Evolutionary conservation across 2,113 vertebrate species (phyloP).

Genomic region (Hirundichthys speculiger): DNA sequence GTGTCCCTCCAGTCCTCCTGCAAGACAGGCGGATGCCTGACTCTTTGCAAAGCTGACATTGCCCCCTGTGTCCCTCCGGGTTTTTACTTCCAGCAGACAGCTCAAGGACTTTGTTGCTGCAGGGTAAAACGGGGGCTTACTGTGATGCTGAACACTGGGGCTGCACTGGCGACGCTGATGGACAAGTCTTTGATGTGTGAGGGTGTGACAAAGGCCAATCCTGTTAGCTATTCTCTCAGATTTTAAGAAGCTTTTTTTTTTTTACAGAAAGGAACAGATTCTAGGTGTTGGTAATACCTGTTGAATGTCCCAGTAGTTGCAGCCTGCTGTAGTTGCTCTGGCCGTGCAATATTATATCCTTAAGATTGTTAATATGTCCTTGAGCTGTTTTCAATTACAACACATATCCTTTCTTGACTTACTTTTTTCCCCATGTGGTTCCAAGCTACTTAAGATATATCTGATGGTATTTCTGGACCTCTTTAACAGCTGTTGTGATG

Average conservation of each 20-base stretch:
- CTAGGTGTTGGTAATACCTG: too few species aligned
- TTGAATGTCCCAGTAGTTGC: too few species aligned
- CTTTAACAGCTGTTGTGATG: too few species aligned
- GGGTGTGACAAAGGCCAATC: constrained; percentile 12
- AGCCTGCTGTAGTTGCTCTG: too few species aligned
- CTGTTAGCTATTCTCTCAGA: constrained; percentile 23
- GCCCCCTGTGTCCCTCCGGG: constrained; percentile 24
- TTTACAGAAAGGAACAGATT: too few species aligned
- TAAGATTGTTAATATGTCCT: too few species aligned
- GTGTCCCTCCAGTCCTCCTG: constrained; percentile 42
- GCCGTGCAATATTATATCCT: too few species aligned
- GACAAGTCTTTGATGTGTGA: constrained; percentile 24
- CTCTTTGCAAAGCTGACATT: constrained; percentile 32
- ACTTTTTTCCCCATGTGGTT: too few species aligned
- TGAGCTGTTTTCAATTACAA: constrained; percentile 8
- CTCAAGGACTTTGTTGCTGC: constrained; percentile 27
- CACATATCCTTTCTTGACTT: constrained; percentile 4
- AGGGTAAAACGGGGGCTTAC: constrained; percentile 38
- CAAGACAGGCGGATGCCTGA: constrained; percentile 52
- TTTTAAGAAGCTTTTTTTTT: constrained; percentile 26
- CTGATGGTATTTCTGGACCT: too few species aligned
- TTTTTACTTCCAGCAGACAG: constrained; percentile 61
- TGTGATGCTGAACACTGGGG: constrained; percentile 22
- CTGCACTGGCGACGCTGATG: constrained; percentile 7
- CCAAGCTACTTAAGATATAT: too few species aligned